Base-by-base conservation (phyloP, 1,140 invertebrate genomes). In the Zaprionus taronus region DNA sequence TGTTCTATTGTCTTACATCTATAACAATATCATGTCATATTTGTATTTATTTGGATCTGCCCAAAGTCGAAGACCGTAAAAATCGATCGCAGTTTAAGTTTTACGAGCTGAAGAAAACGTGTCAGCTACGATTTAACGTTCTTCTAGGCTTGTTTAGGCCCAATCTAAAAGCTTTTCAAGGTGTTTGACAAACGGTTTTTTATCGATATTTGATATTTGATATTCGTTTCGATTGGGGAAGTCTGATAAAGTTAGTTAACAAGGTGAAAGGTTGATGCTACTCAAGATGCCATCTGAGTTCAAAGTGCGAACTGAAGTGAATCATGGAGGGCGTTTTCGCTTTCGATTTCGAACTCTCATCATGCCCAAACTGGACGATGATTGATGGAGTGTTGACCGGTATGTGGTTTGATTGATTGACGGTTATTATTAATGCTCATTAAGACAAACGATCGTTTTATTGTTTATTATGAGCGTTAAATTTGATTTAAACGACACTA, bases 401-500 rank as follows among this genome's bases (percentile, higher is more conserved):
- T 15, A 49, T 41, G 22, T 49, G 49, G 76, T 62, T 66, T 84
- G 79, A 85, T 85, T 82, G 81, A 89, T 90, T 65, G 72, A 58
- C 83, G 41, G 67, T 63, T 60, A 83, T 80, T 79, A 70, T 76
- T 72, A 84, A 73, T 72, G 74, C 71, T 56, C 74, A 89, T 87
- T 79, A 76, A 84, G 65, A 68, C 75, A 76, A 87, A 90, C 75
- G 79, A 78, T 72, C 75, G 69, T 85, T 69, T 80, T 70, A 89
- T 89, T 90, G 81, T 90, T 84, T 80, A 70, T 85, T 62, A 82
- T 82, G 63, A 72, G 76, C 63, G 72, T 90, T 85, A 75, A 77
- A 90, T 85, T 77, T 63, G 79, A 90, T 80, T 85, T 90, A 81
- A 90, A 77, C 77, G 80, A 82, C 79, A 81, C 77, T 82, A 80